Base-by-base conservation (phyloP, 2,113 vertebrate genomes). In the Cichladusa arquata region DNA sequence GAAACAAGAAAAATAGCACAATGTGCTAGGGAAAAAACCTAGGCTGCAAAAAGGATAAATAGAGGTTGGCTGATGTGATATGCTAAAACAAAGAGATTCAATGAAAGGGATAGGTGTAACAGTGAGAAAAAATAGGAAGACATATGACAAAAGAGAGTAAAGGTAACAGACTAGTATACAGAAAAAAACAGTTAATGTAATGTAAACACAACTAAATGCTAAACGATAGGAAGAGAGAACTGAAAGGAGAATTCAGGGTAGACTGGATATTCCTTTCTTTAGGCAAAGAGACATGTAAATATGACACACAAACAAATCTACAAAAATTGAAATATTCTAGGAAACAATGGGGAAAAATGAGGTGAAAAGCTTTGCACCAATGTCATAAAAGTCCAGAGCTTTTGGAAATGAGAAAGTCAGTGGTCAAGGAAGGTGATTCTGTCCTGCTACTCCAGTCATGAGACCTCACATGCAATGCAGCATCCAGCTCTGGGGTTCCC, bases 11-110 rank as follows among this genome's bases (percentile, higher is more conserved):
- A 94, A 94, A 77, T 4, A 79, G 31, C 26, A 69, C 40, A 77
- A 33, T n/a, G 2, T 70, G 8, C 34, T 92, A 66, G 53, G 12
- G 54, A 61, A 69, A 93, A 93, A 71, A 34, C 0, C 8, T n/a
- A 50, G 53, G 44, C 24, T 88, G 28, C 7, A 58, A 47, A 88
- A 91, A 87, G 40, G 34, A 95, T 76, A 89, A 80, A 67, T 67
- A 91, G 92, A 87, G 34, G 38, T 57, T 84, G 25, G 22, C 70
- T 76, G 64, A 58, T 45, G 34, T 56, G 33, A 18, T 66, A 57
- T 51, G 47, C 38, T 93, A 42, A 96, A 93, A 61, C 33, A 70
- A 80, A 88, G n/a, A 85, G 23, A 94, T 64, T 65, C 62, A 85
- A 81, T 71, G 9, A 74, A 94, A 95, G 12, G 14, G 8, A 48